Evolutionary conservation across 2,888 invertebrate species (phyloP).

Genomic region (Papilio elwesi): DNA sequence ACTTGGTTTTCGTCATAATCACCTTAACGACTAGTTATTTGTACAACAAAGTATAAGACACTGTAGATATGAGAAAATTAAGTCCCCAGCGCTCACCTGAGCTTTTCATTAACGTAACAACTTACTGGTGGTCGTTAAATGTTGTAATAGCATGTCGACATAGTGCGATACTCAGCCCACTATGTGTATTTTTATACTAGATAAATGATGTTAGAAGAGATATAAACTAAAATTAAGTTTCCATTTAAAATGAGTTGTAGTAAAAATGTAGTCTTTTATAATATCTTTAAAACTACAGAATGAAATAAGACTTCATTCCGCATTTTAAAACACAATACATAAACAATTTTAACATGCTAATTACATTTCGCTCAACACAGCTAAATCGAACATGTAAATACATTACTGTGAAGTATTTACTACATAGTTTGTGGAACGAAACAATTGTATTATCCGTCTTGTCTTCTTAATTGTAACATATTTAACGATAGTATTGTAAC

Average conservation of each 20-base stretch:
- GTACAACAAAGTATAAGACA: background rate
- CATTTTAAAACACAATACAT: too few relatives aligned
- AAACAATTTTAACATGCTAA: too few relatives aligned
- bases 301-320: too few relatives aligned
- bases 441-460: background rate
- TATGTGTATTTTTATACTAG: too few relatives aligned
- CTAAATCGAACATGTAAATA: too few relatives aligned
- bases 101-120: conserved; percentile 4
- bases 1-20: background rate
- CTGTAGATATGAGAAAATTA: background rate
- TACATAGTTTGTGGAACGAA: background rate
- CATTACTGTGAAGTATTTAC: background rate
- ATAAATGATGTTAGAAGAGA: background rate
- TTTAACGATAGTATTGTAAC: too few relatives aligned
- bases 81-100: background rate
- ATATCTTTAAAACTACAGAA: too few relatives aligned
- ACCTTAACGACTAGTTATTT: background rate
- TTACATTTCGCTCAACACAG: too few relatives aligned
- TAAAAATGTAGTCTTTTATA: too few relatives aligned
- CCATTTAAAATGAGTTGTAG: too few relatives aligned
- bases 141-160: background rate
- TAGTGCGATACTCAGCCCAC: background rate
- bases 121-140: background rate
- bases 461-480: background rate
- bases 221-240: background rate